Conservation (phyloP, 2,888 invertebrate genomes). For the Hipparchia sbordonii region DNA sequence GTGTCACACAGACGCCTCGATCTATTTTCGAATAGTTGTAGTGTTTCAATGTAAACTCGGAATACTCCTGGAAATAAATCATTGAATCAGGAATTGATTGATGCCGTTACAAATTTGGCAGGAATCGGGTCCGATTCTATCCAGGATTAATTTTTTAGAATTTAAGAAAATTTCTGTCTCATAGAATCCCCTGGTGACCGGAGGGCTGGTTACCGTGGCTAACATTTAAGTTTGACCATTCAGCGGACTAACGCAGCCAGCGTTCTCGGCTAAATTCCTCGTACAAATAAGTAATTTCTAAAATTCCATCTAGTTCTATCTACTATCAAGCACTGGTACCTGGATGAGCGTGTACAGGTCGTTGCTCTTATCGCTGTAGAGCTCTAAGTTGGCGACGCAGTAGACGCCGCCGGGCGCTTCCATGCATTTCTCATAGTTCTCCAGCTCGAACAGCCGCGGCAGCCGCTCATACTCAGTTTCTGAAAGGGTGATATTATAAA, state of each 20-base stretch:
- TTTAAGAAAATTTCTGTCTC: too few relatives aligned
- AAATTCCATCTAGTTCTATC: too few relatives aligned
- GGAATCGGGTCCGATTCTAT: too few relatives aligned
- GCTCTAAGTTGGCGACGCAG: constrained; percentile 43
- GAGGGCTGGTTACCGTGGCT: too few relatives aligned
- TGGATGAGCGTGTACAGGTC: constrained; percentile 45
- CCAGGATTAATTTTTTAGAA: too few relatives aligned
- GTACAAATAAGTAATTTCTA: too few relatives aligned
- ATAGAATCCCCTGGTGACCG: too few relatives aligned
- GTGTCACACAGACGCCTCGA: constrained; percentile 47
- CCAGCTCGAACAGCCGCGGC: constrained; percentile 48
- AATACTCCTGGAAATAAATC: constrained; percentile 46
- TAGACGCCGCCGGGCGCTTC: constrained; percentile 40
- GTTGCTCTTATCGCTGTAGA: constrained; percentile 43
- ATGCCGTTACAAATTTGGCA: too few relatives aligned
- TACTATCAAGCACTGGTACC: constrained; percentile 35
- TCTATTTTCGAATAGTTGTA: constrained; percentile 49
- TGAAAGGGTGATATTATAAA: constrained; percentile 26
- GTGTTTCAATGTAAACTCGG: constrained; percentile 43
- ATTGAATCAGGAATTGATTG: neutral
- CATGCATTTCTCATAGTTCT: constrained; percentile 48
- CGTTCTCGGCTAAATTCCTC: too few relatives aligned
- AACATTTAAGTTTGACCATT: too few relatives aligned
- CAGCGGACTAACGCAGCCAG: too few relatives aligned
- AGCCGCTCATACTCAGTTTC: constrained; percentile 47